Conservation (phyloP, 2,113 vertebrate species). For the Megaceryle maxima region DNA sequence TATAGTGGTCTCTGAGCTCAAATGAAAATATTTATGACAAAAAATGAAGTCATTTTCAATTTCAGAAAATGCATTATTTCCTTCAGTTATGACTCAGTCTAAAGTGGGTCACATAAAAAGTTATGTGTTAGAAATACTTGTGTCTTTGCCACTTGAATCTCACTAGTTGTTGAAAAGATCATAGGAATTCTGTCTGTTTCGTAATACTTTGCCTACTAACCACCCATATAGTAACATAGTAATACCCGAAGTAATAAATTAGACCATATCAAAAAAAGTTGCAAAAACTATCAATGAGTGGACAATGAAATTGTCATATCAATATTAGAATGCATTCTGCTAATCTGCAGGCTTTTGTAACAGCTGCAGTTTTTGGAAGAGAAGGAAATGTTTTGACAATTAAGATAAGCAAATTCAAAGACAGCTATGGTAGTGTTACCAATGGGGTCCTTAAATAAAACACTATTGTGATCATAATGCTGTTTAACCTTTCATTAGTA, state of each 20-base stretch:
- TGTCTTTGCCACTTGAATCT: background rate
- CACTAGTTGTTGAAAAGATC: background rate
- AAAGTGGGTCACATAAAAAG: background rate
- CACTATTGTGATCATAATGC: constrained; percentile 68
- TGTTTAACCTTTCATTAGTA: constrained; percentile 34
- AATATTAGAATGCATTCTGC: background rate
- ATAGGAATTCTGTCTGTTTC: background rate
- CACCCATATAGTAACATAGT: background rate
- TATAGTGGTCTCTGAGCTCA: background rate
- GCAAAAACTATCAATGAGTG: background rate
- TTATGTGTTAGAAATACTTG: background rate
- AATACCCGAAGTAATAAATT: background rate
- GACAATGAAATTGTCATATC: background rate
- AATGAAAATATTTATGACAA: background rate
- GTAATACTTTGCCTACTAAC: background rate
- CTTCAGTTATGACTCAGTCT: background rate
- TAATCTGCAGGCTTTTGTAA: constrained; percentile 25
- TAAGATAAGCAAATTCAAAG: constrained; percentile 71
- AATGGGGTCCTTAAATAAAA: constrained; percentile 70
- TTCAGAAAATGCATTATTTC: background rate
- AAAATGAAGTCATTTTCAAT: background rate
- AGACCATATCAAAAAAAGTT: background rate
- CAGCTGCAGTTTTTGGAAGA: constrained; percentile 48
- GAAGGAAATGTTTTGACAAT: constrained; percentile 69
- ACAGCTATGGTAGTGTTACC: constrained; percentile 65